phyloP scores from a whole-genome alignment of 2,113 vertebrate species.

The Xiphophorus hellerii region DNA sequence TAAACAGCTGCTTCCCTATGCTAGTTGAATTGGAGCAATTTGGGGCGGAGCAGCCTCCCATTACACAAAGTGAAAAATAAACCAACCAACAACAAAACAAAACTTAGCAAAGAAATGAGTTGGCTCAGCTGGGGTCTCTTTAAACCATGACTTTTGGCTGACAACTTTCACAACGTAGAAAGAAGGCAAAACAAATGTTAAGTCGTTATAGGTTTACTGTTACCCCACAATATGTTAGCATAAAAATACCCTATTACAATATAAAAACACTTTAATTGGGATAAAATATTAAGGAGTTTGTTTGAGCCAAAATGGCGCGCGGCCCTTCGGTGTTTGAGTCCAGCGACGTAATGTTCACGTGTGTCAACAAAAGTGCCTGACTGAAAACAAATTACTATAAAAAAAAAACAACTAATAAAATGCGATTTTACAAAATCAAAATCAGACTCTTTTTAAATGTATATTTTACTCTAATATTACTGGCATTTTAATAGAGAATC shows the following conservation, averaged over 20 bases:
- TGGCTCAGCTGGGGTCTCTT: conserved; percentile 30
- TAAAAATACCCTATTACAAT: background rate
- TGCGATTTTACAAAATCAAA: background rate
- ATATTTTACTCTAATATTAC: rapidly evolving
- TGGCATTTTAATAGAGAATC: rapidly evolving
- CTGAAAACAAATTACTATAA: background rate
- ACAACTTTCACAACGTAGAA: background rate
- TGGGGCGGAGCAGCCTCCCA: conserved; percentile 85
- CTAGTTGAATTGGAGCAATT: conserved; percentile 84
- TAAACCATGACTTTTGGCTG: conserved; percentile 29
- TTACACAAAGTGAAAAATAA: conserved; percentile 29
- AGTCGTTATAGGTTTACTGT: background rate
- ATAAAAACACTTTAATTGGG: conserved; percentile 20
- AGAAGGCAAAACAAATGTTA: background rate
- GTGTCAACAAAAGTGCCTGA: conserved; percentile 50
- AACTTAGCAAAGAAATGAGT: conserved; percentile 26
- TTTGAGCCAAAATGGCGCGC: conserved; percentile 87
- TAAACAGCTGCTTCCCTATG: conserved; percentile 83
- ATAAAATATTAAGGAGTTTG: conserved; percentile 71
- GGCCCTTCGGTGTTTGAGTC: background rate
- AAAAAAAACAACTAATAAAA: rapidly evolving
- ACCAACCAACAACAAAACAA: background rate
- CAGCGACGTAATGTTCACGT: conserved; percentile 38
- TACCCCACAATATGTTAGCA: background rate
- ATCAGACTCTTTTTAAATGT: background rate